Evolutionary conservation across 1,140 invertebrate species (phyloP), one percentile per base, ranked within the genome.

Genomic region (Neodiprion fabricii): DNA sequence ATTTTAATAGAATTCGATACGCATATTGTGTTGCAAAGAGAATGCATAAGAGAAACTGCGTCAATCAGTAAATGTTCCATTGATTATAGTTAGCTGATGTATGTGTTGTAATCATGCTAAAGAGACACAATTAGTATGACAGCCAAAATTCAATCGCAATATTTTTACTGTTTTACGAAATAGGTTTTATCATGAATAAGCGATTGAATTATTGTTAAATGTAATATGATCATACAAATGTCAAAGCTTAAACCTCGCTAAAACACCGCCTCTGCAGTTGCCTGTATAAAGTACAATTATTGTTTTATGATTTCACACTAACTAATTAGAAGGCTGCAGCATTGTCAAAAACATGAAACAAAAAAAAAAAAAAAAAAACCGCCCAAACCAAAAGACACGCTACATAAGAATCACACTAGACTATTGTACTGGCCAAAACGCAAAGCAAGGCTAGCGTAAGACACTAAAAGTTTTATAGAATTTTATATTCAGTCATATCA

Each of bases 241-340:
- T 79, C 77, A 72, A 84, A 84, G 84, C 82, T 83, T 84, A 83
- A 77, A 84, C 82, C 82, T 84, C 82, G 82, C 83, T 82, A 79
- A 81, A 75, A 81, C 79, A 79, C 79, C 84, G 84, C 81, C 79
- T 85, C 82, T 80, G 79, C 80, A 78, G 83, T 78, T 81, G 77
- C 79, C 77, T 83, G 80, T 85, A 84, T 77, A 83, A 82, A 84
- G 70, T 69, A 47, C 40, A 69, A 69, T 69, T 17, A 69, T 17
- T 69, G 4, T 21, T 14, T 69, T 14, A 69, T 69, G 67, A 69
- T 21, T 69, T 14, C 11, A 61, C n/a, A 61, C 3, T 61, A 7
- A 61, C 53, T 61, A 61, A 61, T 14, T 61, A 61, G 9, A 61
- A 61, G 53, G 53, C 53, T 61, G 53, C 53, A 61, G 53, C 53